Evolutionary conservation across 2,888 invertebrate genomes (phyloP), one percentile per base, ranked within the genome.

Genomic region (Sarcophaga rosellei): DNA sequence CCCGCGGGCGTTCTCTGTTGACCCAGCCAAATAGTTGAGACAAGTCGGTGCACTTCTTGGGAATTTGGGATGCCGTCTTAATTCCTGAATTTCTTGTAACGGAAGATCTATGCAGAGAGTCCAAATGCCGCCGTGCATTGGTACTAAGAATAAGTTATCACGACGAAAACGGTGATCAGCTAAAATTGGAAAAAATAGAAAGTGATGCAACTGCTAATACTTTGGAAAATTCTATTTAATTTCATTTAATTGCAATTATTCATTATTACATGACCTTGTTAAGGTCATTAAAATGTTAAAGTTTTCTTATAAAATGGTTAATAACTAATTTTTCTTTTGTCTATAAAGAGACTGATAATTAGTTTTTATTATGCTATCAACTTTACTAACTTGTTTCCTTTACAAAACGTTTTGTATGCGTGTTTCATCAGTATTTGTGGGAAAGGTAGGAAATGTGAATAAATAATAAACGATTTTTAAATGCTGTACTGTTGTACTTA

Each of bases 71-170:
- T 92, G 90, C 57, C 91, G 90, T 15, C 91, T 91, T 73, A 92
- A 79, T 90, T 96, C 94, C 88, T 94, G 94, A 88, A 96, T 95
- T 93, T 97, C 96, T 91, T 96, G 95, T 88, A 96, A 96, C 95
- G 96, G 95, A 89, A 97, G 94, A 90, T 96, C 96, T 90, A 96
- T 96, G 93, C 96, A 98, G 92, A 97, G 95, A 25, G 96, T 98
- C 98, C 97, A 98, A 90, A 97, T 98, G 57, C 97, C 98, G n/a
- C 97, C 97, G 90, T 96, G 96, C 96, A 97, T 97, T 15, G 97
- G 97, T 45, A 97, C 96, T 82, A 98, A 93, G 93, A 97, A 97
- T 57, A 96, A 95, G 20, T 94, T 90, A 76, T 92, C 92, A 23
- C 91, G 91, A 21, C 92, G 90, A 87, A 91, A 92, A 4, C 92